These are phyloP conservation scores for Melipona quadrifasciata DNA, from an alignment of 1,140 invertebrate species.

Conservation along the genomic window DNA sequence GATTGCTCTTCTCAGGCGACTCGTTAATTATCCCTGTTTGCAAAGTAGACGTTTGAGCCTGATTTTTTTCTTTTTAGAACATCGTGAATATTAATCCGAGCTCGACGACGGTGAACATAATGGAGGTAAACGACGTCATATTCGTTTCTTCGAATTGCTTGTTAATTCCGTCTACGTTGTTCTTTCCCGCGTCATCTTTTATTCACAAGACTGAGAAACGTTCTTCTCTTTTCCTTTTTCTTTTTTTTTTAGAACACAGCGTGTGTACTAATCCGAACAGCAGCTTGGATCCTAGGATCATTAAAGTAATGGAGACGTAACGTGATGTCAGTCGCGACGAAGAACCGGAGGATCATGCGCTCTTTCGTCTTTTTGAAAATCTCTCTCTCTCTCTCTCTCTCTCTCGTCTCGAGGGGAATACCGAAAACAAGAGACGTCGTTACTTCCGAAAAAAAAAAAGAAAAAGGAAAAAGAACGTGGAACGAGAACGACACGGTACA, in stretches of 20 bases:
- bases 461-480: not conserved
- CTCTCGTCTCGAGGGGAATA: not conserved
- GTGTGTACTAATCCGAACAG: not conserved
- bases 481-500: not conserved
- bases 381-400: too few species aligned
- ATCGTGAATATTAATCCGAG: not conserved
- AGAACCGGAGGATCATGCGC: not conserved
- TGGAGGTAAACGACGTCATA: not conserved
- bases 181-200: not conserved
- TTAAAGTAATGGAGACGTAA: not conserved
- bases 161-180: not conserved
- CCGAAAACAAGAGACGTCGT: not conserved
- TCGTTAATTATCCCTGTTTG: not conserved
- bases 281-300: not conserved
- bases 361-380: not conserved
- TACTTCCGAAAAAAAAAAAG: too few species aligned
- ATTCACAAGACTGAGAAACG: not conserved
- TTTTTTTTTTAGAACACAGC: not conserved
- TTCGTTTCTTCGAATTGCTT: not conserved
- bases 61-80: not conserved
- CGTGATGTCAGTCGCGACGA: not conserved
- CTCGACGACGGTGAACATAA: not conserved
- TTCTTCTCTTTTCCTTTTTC: not conserved
- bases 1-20: not conserved
- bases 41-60: rapidly evolving